phyloP scores from a whole-genome alignment of 2,797 vertebrate species.

The Coccyzus lansbergi region DNA sequence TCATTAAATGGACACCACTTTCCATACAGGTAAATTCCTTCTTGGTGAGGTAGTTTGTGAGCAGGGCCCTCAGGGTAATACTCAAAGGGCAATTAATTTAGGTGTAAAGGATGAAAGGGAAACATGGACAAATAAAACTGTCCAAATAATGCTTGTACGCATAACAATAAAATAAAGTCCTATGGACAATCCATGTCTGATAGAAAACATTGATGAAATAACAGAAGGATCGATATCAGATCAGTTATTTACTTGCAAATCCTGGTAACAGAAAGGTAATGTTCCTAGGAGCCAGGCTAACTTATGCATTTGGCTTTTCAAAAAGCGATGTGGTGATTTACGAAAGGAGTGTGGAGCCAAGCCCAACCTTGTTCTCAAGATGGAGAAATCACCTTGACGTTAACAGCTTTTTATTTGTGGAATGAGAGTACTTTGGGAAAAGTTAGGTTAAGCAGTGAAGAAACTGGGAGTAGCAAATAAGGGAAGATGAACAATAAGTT shows the following conservation, averaged over 20 bases:
- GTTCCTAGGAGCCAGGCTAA: conserved; percentile 11
- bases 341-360: neutral
- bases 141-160: neutral
- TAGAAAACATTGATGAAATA: neutral
- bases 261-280: conserved; percentile 11
- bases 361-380: neutral
- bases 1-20: neutral
- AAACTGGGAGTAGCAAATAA: neutral
- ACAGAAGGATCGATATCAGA: conserved; percentile 15
- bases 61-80: neutral
- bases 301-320: conserved; percentile 24
- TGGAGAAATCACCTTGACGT: neutral
- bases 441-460: conserved; percentile 33
- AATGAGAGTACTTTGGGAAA: neutral
- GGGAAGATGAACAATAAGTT: conserved; percentile 29
- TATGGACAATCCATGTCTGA: neutral
- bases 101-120: neutral
- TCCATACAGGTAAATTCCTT: conserved; percentile 39
- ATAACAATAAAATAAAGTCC: neutral
- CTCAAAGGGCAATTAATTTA: conserved; percentile 13
- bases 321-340: neutral
- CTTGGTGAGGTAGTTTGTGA: neutral
- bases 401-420: neutral
- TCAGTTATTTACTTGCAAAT: conserved; percentile 44
- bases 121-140: neutral